phyloP scores from a whole-genome alignment of 1,140 invertebrate genomes.

The Acromyrmex heyeri region DNA sequence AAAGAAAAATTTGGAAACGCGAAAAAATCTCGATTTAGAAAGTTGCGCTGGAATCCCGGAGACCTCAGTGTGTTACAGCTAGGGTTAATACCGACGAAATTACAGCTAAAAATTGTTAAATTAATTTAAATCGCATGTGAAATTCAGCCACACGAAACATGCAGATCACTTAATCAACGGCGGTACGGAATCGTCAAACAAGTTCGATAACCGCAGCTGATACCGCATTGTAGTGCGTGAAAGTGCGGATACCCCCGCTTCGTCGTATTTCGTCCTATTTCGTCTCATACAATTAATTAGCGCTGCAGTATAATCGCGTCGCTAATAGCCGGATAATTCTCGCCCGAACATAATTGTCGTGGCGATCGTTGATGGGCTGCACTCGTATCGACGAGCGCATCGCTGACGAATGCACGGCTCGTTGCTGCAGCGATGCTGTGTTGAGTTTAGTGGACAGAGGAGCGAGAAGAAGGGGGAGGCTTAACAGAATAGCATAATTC shows the following conservation, averaged over 20 bases:
- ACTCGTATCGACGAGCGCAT: neutral
- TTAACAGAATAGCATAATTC: conserved; percentile 72
- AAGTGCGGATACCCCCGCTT: neutral
- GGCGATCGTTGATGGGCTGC: conserved; percentile 56
- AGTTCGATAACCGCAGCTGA: conserved; percentile 21
- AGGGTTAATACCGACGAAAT: too few species aligned
- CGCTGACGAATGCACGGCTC: neutral
- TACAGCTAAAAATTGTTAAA: neutral
- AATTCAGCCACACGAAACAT: neutral
- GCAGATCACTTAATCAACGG: conserved; percentile 14
- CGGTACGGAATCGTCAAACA: conserved; percentile 30
- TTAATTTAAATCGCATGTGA: neutral
- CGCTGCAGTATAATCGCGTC: conserved; percentile 44
- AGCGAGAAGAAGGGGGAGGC: neutral
- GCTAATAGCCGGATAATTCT: conserved; percentile 67
- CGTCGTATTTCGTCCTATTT: too few species aligned
- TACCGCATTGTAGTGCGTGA: neutral
- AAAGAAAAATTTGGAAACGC: too few species aligned
- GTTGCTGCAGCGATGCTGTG: neutral
- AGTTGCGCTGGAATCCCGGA: too few species aligned
- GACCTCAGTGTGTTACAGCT: too few species aligned
- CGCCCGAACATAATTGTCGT: conserved; percentile 65
- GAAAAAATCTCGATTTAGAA: too few species aligned
- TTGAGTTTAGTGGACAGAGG: neutral
- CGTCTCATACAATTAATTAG: conserved; percentile 63